Conservation (phyloP, 92 coral and sea anemone genomes). For the Actinernus sp. region DNA sequence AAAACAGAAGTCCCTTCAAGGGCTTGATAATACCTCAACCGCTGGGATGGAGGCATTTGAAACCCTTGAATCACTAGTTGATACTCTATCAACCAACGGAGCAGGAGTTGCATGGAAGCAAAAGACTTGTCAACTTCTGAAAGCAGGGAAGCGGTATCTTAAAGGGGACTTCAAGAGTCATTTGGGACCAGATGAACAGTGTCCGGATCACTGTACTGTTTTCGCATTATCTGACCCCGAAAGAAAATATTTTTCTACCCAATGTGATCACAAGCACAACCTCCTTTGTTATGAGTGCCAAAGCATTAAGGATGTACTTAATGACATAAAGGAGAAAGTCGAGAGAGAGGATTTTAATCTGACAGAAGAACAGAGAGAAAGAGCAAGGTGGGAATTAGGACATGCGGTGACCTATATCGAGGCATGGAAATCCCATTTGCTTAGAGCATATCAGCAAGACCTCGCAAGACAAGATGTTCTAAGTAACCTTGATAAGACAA, state of each 20-base stretch:
- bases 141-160: slow-evolving; percentile 24
- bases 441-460: slow-evolving; percentile 56
- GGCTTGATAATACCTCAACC: slow-evolving; percentile 46
- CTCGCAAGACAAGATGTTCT: slow-evolving; percentile 39
- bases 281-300: slow-evolving; percentile 19
- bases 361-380: slow-evolving; percentile 23
- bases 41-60: slow-evolving; percentile 53
- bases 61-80: slow-evolving; percentile 2
- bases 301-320: slow-evolving; percentile 15
- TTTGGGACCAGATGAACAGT: slow-evolving; percentile 51
- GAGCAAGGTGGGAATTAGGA: slow-evolving; percentile 40
- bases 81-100: slow-evolving; percentile 11
- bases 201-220: slow-evolving; percentile 56
- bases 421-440: slow-evolving; percentile 48
- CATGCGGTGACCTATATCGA: slow-evolving; percentile 29
- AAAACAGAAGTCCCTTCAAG: slow-evolving; percentile 63
- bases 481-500: slow-evolving; percentile 2
- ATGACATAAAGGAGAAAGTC: slow-evolving; percentile 15
- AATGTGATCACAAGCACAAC: slow-evolving; percentile 31
- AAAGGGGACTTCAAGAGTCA: slow-evolving; percentile 52
- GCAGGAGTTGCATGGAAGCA: slow-evolving; percentile 23
- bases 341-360: slow-evolving; percentile 7
- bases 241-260: slow-evolving; percentile 16
- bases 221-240: slow-evolving; percentile 49
- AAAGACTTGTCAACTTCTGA: slow-evolving; percentile 6